Conservation (phyloP, 2,888 invertebrate genomes). For the Busseola fusca region DNA sequence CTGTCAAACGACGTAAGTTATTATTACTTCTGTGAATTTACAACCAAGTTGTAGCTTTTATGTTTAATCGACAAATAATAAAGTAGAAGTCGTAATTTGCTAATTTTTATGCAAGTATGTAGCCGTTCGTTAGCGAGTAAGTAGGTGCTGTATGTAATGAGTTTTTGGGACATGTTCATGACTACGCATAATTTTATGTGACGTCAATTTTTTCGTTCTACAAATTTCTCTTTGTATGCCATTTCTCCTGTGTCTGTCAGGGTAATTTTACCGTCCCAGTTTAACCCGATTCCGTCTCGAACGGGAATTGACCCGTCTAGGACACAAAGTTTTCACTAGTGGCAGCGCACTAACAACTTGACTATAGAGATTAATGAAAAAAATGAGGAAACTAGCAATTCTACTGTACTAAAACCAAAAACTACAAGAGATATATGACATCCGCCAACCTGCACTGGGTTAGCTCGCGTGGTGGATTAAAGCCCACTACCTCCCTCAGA, state of each 20-base stretch:
- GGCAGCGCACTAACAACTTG: background rate
- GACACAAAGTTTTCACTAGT: background rate
- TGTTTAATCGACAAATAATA: conserved; percentile 53
- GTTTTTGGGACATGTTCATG: conserved; percentile 23
- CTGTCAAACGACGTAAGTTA: conserved; percentile 20
- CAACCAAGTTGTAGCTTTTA: conserved; percentile 45
- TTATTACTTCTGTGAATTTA: conserved; percentile 41
- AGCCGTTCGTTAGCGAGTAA: conserved; percentile 13
- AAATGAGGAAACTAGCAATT: background rate
- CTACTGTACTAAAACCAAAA: background rate
- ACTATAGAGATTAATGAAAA: background rate
- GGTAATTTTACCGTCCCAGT: background rate
- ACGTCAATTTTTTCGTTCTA: background rate
- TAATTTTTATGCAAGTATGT: conserved; percentile 19
- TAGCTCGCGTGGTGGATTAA: background rate
- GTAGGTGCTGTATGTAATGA: conserved; percentile 18
- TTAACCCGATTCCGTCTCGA: background rate
- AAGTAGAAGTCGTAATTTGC: conserved; percentile 22
- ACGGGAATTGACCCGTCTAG: background rate
- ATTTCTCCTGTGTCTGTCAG: background rate
- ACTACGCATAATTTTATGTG: background rate
- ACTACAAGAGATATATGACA: background rate
- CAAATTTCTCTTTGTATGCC: too few species aligned
- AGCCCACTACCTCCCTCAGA: background rate
- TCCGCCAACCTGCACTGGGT: background rate